Evolutionary conservation across 2,888 invertebrate species (phyloP).

Genomic region (Gnatocerus cornutus): DNA sequence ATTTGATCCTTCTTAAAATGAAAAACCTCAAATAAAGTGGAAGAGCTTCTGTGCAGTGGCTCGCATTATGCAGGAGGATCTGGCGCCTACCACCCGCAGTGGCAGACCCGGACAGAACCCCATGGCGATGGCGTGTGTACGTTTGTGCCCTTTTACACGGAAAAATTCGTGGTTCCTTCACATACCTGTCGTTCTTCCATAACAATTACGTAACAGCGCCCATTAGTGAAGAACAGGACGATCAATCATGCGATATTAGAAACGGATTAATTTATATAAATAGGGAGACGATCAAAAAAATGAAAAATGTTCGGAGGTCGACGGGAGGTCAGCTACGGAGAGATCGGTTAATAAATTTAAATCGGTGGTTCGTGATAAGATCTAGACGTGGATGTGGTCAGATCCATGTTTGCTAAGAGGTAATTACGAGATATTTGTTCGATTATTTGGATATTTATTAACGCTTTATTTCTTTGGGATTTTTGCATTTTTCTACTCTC

Average conservation of each 20-base stretch:
- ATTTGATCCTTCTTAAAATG: neutral
- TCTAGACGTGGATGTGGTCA: conserved; percentile 8
- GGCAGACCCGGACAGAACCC: conserved; percentile 62
- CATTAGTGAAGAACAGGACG: conserved; percentile 30
- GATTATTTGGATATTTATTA: neutral
- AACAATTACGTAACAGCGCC: conserved; percentile 32
- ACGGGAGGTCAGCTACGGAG: conserved; percentile 20
- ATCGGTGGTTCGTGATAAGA: conserved; percentile 24
- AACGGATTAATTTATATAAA: conserved; percentile 33
- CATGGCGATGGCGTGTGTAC: conserved; percentile 58
- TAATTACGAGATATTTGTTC: neutral
- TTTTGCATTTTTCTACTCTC: too few species aligned
- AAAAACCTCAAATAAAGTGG: conserved; percentile 36
- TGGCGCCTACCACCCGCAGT: conserved; percentile 65
- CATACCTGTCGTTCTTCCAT: conserved; percentile 45
- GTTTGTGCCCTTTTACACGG: conserved; percentile 51
- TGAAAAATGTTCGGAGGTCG: conserved; percentile 19
- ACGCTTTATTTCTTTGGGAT: too few species aligned
- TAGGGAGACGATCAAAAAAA: conserved; percentile 10
- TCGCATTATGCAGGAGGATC: conserved; percentile 42
- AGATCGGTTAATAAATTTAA: conserved; percentile 23
- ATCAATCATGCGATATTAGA: conserved; percentile 38
- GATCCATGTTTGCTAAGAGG: neutral
- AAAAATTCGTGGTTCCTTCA: conserved; percentile 38
- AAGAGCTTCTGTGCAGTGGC: conserved; percentile 51